Evolutionary conservation across 2,113 vertebrate species (phyloP).

Genomic region (Hiodon alosoides): DNA sequence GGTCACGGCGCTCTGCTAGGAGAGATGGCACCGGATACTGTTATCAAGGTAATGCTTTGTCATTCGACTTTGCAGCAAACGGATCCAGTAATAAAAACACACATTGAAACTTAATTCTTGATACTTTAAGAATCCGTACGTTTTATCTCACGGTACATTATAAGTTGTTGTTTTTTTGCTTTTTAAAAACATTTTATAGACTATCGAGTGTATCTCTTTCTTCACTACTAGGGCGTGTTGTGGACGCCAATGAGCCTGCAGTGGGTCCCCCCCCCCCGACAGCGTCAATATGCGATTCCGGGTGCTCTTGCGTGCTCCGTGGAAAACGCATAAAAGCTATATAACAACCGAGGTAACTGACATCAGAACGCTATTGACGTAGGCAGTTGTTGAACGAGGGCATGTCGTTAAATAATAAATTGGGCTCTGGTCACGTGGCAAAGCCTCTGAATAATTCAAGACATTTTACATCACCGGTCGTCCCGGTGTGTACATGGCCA

Average conservation of each 20-base stretch:
- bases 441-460: slow-evolving; percentile 20
- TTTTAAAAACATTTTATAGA: neutral
- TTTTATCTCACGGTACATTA: no score
- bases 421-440: slow-evolving; percentile 20
- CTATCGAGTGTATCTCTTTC: neutral
- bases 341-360: slow-evolving; percentile 13
- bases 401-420: slow-evolving; percentile 27
- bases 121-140: no score
- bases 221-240: neutral
- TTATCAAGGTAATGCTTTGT: no score
- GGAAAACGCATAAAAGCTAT: neutral
- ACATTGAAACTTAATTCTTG: no score
- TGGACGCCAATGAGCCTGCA: slow-evolving; percentile 1
- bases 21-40: no score
- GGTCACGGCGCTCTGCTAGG: no score
- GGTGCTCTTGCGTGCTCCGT: neutral
- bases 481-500: neutral
- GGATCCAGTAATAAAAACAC: no score
- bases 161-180: no score
- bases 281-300: neutral
- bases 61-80: no score
- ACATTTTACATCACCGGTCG: slow-evolving; percentile 22
- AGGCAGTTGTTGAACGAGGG: slow-evolving; percentile 13
- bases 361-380: slow-evolving; percentile 26
- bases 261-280: neutral